A percentile compares a stretch with the other conserved stretches of the same genome.
Evolutionary conservation across 2,113 vertebrate species (phyloP).

Genomic region (Phainopepla nitens): DNA sequence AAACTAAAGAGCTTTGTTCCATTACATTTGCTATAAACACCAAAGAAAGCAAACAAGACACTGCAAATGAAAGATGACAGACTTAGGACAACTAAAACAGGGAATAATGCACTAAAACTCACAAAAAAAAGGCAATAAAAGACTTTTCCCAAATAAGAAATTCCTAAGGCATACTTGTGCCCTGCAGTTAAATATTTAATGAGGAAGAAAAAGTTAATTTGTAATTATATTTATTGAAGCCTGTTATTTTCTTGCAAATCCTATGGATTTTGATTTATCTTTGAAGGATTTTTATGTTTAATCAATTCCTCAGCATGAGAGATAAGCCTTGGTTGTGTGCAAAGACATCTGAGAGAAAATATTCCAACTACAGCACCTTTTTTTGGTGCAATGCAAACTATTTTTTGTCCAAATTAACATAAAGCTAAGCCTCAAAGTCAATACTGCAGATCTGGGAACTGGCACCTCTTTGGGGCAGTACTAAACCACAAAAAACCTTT

Average conservation of each 20-base stretch:
- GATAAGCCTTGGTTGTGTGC: not conserved
- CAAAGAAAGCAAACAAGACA: not conserved
- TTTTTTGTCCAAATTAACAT: not conserved
- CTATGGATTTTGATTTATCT: not conserved
- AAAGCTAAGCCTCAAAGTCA: not conserved
- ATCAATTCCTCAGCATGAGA: not conserved
- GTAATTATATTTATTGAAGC: not conserved
- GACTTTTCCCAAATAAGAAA: not conserved
- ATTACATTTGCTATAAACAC: slow-evolving; percentile 6
- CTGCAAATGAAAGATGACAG: not conserved
- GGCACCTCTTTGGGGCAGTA: not conserved
- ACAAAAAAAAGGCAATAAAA: not conserved
- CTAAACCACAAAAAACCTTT: not conserved
- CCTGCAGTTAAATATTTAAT: not conserved
- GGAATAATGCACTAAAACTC: not conserved
- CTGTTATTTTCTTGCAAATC: not conserved
- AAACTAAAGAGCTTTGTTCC: slow-evolving; percentile 28
- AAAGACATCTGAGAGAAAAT: not conserved
- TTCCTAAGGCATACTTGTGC: not conserved
- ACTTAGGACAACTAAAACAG: not conserved
- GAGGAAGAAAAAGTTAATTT: not conserved
- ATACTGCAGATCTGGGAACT: not conserved
- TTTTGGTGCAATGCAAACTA: not conserved
- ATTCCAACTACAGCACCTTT: not conserved
- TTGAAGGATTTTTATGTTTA: not conserved